Base-by-base conservation (phyloP, 2,113 vertebrate genomes). In the Plestiodon gilberti region DNA sequence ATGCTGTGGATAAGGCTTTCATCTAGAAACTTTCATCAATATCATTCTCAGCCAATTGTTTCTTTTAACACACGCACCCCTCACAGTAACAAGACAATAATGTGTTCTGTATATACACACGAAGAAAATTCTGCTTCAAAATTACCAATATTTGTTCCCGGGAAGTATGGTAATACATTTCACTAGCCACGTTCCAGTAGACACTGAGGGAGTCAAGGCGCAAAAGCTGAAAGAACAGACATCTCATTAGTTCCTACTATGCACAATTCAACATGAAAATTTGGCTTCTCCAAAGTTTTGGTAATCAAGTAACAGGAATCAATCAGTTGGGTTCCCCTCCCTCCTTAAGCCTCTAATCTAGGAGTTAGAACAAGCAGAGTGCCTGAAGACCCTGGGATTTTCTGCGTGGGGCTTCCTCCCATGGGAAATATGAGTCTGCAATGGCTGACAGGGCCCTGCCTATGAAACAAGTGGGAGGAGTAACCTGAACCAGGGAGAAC, bases 171-270 rank as follows among this genome's bases (percentile, higher is more conserved):
- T 98, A 98, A 91, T 97, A 98, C 83, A 98, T 94, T 4, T 91
- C 71, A 85, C 98, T 98, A 89, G 96, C 92, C 35, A 99, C 96
- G 8, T 99, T 99, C 98, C 98, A 99, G 70, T 99, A 99, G 64
- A 96, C 97, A 38, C 98, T 98, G 52, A 99, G 97, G 93, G 97
- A 97, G 78, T 99, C 97, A 81, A 99, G 96, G 79, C 97, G 95
- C 4, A 98, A 95, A 15, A 99, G 97, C 99, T 99, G 74, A 1
- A 79, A 71, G 87, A 77, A 55, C 22, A 25, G 88, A 87, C 7
- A 76, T 9, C 77, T 9, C 6, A 82, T 65, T 14, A 73, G 57
- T 43, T 73, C 28, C n/a, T n/a, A 9, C n/a, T 28, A 15, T 2
- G 3, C 13, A 15, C 2, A 23, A 2, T n/a, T 2, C 17, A 23